Evolutionary conservation across 2,797 vertebrate genomes (phyloP).

Genomic region (Sarcophilus harrisii): DNA sequence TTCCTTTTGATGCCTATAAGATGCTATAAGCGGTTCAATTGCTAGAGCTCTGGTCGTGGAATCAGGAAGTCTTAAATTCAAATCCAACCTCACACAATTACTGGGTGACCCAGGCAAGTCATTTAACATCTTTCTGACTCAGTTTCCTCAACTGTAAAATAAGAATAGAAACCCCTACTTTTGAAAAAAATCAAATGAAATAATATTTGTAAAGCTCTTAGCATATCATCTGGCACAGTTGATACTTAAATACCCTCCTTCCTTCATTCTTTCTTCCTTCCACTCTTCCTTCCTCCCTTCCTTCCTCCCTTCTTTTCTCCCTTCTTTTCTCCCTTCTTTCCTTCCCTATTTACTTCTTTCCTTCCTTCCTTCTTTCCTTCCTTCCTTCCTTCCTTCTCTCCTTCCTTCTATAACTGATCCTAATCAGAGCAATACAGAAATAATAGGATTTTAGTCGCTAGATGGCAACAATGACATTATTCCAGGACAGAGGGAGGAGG

Average conservation of each 20-base stretch:
- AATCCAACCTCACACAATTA: neutral
- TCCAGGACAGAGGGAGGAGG: neutral
- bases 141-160: neutral
- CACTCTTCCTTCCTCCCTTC: too few species aligned
- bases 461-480: neutral
- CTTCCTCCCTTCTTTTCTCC: too few species aligned
- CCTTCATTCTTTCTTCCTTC: too few species aligned
- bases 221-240: neutral
- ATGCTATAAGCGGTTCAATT: neutral
- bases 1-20: neutral
- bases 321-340: too few species aligned
- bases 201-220: neutral
- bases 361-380: too few species aligned
- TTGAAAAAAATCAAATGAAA: neutral
- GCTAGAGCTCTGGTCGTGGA: neutral
- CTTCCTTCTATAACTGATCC: too few species aligned
- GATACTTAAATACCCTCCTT: too few species aligned
- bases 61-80: neutral
- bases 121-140: neutral
- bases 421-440: neutral
- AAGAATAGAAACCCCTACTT: neutral
- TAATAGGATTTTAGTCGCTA: neutral
- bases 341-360: too few species aligned
- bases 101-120: neutral
- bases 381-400: too few species aligned